Conservation (phyloP, 2,797 vertebrate species). For the Eulemur rubriventer region DNA sequence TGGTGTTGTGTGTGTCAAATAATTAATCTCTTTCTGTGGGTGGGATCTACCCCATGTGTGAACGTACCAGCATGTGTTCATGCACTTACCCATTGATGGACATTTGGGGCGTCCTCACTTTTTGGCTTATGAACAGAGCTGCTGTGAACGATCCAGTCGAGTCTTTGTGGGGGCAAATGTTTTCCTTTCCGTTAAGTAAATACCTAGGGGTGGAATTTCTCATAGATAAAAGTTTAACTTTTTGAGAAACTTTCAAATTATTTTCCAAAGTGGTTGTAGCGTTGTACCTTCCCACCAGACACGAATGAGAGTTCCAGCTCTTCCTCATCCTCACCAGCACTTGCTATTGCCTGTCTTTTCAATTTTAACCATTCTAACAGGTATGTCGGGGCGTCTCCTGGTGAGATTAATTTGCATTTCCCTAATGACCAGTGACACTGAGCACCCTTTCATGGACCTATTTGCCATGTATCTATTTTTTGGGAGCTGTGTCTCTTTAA, state of each 20-base stretch:
- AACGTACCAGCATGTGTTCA: neutral
- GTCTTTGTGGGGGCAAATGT: neutral
- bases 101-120: neutral
- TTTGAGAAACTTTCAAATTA: neutral
- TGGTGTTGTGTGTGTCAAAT: neutral
- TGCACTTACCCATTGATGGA: accelerated
- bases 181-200: neutral
- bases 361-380: neutral
- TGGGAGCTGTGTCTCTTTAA: neutral
- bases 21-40: too few relatives aligned
- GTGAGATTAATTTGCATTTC: neutral
- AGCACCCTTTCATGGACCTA: neutral
- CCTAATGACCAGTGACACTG: neutral
- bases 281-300: neutral
- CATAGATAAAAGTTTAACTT: neutral
- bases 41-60: accelerated
- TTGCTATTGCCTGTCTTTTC: neutral
- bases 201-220: neutral
- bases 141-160: neutral
- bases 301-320: accelerated
- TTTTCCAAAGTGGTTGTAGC: neutral
- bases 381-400: neutral
- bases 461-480: neutral
- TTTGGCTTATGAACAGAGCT: too few relatives aligned
- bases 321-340: neutral